A percentile compares a stretch with the other conserved stretches of the same genome.
Evolutionary conservation across 2,113 vertebrate genomes (phyloP).

Genomic region (Zootoca vivipara): DNA sequence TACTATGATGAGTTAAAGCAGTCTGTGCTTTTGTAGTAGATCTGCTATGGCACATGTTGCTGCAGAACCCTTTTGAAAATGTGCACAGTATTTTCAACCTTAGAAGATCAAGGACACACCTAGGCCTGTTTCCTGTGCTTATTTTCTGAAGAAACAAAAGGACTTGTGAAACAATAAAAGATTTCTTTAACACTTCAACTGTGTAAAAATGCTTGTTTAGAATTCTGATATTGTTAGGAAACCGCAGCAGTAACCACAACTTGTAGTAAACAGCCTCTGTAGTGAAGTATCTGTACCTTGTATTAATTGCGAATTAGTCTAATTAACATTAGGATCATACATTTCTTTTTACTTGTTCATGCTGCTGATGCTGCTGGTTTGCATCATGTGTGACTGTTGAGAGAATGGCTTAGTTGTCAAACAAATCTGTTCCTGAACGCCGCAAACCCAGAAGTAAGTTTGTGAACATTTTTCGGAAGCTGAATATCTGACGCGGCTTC

Average conservation of each 20-base stretch:
- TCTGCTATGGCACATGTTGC: constrained; percentile 61
- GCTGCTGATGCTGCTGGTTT: not conserved
- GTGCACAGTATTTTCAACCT: constrained; percentile 72
- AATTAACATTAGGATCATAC: not conserved
- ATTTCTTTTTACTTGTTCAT: not conserved
- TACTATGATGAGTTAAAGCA: constrained; percentile 11
- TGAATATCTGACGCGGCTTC: too few relatives aligned
- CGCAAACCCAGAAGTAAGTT: too few relatives aligned
- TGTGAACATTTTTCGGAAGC: too few relatives aligned
- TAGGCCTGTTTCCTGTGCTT: constrained; percentile 75
- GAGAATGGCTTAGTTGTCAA: not conserved
- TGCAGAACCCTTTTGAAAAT: constrained; percentile 73
- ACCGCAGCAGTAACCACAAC: not conserved
- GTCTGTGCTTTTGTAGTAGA: constrained; percentile 75
- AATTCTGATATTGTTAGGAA: not conserved
- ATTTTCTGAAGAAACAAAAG: constrained; percentile 55
- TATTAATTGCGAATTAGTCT: not conserved
- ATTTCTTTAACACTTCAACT: not conserved
- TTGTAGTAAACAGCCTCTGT: not conserved
- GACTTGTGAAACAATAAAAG: not conserved
- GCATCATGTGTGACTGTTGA: not conserved
- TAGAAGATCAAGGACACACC: constrained; percentile 64
- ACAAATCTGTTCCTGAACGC: not conserved
- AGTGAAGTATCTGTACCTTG: not conserved
- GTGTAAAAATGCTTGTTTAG: not conserved